Evolutionary conservation across 2,113 vertebrate species (phyloP).

Genomic region (Strix aluco): DNA sequence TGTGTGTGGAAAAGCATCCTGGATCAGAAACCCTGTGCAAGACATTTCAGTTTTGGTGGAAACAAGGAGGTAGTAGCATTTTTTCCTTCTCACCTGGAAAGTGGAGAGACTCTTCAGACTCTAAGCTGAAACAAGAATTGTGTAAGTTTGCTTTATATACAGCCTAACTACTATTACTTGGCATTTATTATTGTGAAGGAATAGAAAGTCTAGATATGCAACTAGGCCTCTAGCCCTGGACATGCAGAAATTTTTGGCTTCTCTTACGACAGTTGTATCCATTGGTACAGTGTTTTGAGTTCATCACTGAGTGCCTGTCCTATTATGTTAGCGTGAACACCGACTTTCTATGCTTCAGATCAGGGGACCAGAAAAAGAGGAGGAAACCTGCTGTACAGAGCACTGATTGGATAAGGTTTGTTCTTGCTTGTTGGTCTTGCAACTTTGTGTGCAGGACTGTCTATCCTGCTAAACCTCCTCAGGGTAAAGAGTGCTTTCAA

Average conservation of each 20-base stretch:
- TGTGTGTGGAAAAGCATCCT: neutral
- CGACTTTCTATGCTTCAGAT: neutral
- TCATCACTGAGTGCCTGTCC: neutral
- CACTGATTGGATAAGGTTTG: neutral
- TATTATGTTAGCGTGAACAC: neutral
- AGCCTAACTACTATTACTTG: neutral
- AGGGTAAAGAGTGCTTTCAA: neutral
- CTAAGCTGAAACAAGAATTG: neutral
- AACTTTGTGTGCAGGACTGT: neutral
- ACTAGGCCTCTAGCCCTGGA: neutral
- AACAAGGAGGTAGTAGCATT: neutral
- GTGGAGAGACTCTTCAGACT: neutral
- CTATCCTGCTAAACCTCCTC: neutral
- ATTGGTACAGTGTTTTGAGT: neutral
- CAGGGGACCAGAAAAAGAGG: neutral
- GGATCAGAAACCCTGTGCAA: neutral
- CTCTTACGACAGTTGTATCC: neutral
- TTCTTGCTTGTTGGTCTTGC: neutral
- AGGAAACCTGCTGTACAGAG: neutral
- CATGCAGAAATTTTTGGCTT: neutral
- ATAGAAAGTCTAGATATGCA: neutral
- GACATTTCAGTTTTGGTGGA: neutral
- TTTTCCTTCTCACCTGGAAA: neutral
- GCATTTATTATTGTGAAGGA: neutral
- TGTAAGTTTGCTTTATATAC: neutral